Conservation (phyloP, 2,113 vertebrate genomes). For the Mustelus asterias region DNA sequence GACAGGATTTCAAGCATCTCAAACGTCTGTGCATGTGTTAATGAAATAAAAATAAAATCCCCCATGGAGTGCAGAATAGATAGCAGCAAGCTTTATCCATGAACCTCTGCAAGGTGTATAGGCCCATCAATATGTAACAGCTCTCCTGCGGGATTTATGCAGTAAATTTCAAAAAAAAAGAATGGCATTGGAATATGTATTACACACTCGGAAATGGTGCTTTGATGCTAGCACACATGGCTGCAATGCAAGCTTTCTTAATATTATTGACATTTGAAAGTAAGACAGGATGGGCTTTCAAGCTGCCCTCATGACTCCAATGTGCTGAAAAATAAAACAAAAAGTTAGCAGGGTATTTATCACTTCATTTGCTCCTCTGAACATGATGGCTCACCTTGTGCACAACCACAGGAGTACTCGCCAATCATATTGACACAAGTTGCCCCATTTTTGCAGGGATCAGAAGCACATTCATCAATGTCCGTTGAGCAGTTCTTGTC, state of each 20-base stretch:
- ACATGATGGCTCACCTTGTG: conserved; percentile 52
- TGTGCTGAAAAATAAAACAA: not conserved
- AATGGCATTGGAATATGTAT: conserved; percentile 16
- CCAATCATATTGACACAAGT: conserved; percentile 50
- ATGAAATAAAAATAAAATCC: not conserved
- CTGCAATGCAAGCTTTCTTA: not conserved
- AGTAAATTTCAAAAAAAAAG: conserved; percentile 37
- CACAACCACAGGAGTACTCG: conserved; percentile 53
- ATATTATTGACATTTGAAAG: not conserved
- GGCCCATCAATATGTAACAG: conserved; percentile 37
- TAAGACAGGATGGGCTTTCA: not conserved
- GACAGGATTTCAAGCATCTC: not conserved
- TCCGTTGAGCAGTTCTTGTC: conserved; percentile 64
- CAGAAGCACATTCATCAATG: conserved; percentile 55
- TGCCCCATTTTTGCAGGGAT: conserved; percentile 60
- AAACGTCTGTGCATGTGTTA: not conserved
- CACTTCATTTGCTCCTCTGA: not conserved
- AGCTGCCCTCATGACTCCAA: not conserved
- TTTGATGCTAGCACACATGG: not conserved
- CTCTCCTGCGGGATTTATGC: not conserved
- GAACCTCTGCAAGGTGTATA: conserved; percentile 33
- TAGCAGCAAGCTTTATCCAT: not conserved
- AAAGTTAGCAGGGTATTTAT: conserved; percentile 4
- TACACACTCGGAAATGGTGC: not conserved
- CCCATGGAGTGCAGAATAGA: not conserved